phyloP scores from a whole-genome alignment of 2,113 vertebrate genomes.

The Macheiramphus alcinus region DNA sequence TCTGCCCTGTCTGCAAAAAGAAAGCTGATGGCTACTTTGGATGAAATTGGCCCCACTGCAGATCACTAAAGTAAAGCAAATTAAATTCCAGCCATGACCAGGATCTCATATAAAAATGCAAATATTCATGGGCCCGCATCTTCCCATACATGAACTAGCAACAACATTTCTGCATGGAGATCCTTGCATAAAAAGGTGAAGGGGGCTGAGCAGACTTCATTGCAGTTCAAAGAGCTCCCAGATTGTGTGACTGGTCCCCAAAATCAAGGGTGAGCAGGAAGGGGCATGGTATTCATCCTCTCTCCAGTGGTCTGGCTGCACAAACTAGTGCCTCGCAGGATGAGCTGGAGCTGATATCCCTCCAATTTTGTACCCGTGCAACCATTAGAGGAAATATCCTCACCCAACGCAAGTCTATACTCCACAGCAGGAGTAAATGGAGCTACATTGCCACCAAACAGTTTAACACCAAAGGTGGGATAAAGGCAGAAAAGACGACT shows the following conservation, averaged over 20 bases:
- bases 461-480: not conserved
- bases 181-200: not conserved
- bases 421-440: not conserved
- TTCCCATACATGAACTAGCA: not conserved
- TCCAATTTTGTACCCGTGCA: not conserved
- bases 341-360: not conserved
- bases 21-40: not conserved
- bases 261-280: fast-evolving
- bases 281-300: not conserved
- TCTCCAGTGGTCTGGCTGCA: not conserved
- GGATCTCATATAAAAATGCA: not conserved
- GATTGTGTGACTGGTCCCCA: not conserved
- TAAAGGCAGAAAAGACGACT: not conserved
- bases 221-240: not conserved
- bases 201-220: not conserved
- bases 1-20: not conserved
- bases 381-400: not conserved
- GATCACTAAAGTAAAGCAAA: not conserved
- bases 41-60: not conserved
- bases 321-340: not conserved
- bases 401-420: not conserved
- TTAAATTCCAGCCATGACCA: not conserved
- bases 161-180: not conserved
- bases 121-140: not conserved
- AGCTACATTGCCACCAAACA: not conserved